Base-by-base conservation (phyloP, 2,888 invertebrate species). In the Drosophila pegasa region DNA sequence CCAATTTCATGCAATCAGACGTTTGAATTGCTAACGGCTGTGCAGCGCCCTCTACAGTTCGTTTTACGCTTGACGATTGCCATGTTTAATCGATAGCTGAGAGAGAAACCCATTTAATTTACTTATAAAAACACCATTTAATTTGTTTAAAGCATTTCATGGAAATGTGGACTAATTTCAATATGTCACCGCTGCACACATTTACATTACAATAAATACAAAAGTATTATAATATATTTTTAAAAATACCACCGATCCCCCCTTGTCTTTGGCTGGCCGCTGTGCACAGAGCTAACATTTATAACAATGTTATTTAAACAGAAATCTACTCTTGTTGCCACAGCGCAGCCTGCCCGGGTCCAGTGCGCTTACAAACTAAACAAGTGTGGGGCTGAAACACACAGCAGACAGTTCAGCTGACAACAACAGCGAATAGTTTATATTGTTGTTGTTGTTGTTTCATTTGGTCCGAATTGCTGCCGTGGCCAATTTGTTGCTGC, bases 271-370 rank as follows among this genome's bases (percentile, higher is more conserved):
- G 41, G 29, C 64, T 66, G 67, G 31, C 65, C 40, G 75, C 75
- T 83, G 88, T 87, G 78, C 73, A 85, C 89, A 90, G 88, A 90
- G 91, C 91, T 88, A 90, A 91, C 90, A 90, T 90, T 88, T 87
- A 75, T 75, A 72, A 84, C 50, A 88, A 91, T 90, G 88, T 87
- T 89, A 90, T 91, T 90, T 91, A 89, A 91, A 91, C 80, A 77
- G 54, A 54, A 66, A 76, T 18, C 75, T 89, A 90, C 90, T 90
- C 88, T 69, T 89, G 84, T 81, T 73, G 64, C 83, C 87, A 89
- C 86, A 83, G 41, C 29, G 16, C 10, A 25, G 33, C 57, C 63
- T 37, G 65, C 50, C 60, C 29, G 41, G 33, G 51, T 41, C 37
- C 56, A 56, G 50, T 57, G 61, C 58, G 43, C 80, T 80, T 83